phyloP scores from a whole-genome alignment of 2,888 invertebrate species.

The Stenodera caucasica region DNA sequence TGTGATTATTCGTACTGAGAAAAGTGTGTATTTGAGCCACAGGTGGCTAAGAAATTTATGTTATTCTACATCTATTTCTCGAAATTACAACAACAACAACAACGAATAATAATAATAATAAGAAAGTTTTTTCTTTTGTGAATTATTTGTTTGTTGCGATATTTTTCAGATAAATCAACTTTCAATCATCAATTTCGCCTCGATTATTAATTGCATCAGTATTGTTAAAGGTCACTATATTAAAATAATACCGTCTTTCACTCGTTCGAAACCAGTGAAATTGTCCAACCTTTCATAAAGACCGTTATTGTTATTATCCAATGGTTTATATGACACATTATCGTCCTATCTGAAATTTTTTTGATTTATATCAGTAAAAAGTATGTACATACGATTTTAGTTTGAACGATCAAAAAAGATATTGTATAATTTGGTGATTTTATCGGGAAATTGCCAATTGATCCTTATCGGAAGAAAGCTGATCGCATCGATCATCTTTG shows the following conservation, averaged over 20 bases:
- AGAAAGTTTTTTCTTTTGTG: neutral
- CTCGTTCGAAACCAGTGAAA: slow-evolving; percentile 1
- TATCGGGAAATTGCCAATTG: too few relatives aligned
- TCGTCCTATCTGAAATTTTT: neutral
- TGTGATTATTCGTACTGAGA: slow-evolving; percentile 5
- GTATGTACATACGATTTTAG: too few relatives aligned
- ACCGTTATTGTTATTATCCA: slow-evolving; percentile 7
- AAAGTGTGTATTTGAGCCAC: neutral
- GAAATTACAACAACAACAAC: neutral
- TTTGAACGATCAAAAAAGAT: too few relatives aligned
- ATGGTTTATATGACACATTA: slow-evolving; percentile 3
- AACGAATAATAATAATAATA: neutral
- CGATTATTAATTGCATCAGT: neutral
- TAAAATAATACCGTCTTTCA: slow-evolving; percentile 6
- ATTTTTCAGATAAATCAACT: slow-evolving; percentile 5
- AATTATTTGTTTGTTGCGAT: neutral
- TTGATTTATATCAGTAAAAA: slow-evolving; percentile 2
- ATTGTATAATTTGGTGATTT: neutral
- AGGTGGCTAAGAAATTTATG: slow-evolving; percentile 3
- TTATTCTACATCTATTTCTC: neutral
- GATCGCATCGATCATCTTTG: slow-evolving; percentile 20
- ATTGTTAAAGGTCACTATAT: slow-evolving; percentile 3
- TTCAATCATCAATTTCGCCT: slow-evolving; percentile 2
- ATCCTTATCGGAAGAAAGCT: slow-evolving; percentile 32
- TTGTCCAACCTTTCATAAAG: slow-evolving; percentile 6